phyloP scores from a whole-genome alignment of 2,113 vertebrate genomes.

The Anarhynchus alexandrinus region DNA sequence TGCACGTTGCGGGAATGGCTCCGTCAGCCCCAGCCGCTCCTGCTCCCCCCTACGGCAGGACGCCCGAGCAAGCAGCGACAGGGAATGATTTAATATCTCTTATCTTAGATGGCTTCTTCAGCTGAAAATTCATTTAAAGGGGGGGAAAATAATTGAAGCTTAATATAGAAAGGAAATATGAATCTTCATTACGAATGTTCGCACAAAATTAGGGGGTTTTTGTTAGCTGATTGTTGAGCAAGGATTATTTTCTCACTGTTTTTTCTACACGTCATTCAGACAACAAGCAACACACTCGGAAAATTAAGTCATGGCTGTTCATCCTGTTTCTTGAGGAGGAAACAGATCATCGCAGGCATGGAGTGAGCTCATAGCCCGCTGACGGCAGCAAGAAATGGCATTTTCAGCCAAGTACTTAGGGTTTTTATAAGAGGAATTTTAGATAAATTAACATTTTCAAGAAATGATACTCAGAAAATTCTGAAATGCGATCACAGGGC shows the following conservation, averaged over 20 bases:
- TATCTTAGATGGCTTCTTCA: background rate
- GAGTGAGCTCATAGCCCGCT: background rate
- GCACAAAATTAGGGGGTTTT: background rate
- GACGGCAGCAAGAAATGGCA: background rate
- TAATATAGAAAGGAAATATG: background rate
- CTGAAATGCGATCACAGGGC: background rate
- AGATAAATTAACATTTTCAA: background rate
- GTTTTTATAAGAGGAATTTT: background rate
- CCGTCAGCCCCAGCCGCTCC: background rate
- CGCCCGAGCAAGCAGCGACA: background rate
- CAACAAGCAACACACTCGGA: background rate
- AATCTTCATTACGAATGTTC: background rate
- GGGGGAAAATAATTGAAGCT: background rate
- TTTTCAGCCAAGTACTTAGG: background rate
- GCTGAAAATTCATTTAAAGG: background rate
- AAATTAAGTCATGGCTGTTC: background rate
- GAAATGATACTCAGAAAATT: background rate
- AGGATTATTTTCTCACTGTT: background rate
- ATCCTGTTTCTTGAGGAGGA: background rate
- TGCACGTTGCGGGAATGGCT: accelerated
- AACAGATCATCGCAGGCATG: accelerated
- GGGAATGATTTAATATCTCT: background rate
- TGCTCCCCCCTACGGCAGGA: background rate
- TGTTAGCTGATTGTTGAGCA: background rate
- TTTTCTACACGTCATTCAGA: background rate